A percentile compares a stretch with the other conserved stretches of the same genome.
These are phyloP conservation scores for Metallyticus violacea DNA, from an alignment of 2,888 invertebrate genomes.

Conservation along the genomic window DNA sequence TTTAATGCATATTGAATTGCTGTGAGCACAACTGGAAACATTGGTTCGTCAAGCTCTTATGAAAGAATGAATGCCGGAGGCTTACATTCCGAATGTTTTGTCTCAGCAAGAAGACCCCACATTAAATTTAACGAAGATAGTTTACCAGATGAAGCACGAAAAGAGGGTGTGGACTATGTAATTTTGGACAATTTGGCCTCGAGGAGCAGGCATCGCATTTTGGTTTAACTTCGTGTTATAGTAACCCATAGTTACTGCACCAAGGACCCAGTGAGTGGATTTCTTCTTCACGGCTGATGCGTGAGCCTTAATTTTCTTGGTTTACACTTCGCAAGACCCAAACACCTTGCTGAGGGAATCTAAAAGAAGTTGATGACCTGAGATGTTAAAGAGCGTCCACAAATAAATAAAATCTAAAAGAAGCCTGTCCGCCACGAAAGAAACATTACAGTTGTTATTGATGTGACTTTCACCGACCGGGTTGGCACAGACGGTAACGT, in stretches of 20 bases:
- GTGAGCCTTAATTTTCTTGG: neutral
- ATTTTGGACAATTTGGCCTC: neutral
- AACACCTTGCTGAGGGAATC: neutral
- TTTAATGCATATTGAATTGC: too few relatives aligned
- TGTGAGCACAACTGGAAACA: too few relatives aligned
- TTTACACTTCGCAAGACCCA: neutral
- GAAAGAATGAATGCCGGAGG: too few relatives aligned
- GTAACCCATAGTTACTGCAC: neutral
- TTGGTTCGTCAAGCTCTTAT: neutral
- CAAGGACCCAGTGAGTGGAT: too few relatives aligned
- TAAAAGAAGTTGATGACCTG: too few relatives aligned
- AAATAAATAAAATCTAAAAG: too few relatives aligned
- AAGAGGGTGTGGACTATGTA: neutral
- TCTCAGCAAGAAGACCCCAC: neutral
- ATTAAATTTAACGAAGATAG: neutral
- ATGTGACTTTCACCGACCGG: too few relatives aligned
- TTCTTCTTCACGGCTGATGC: neutral
- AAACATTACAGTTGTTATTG: too few relatives aligned
- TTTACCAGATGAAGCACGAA: neutral
- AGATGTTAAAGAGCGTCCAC: too few relatives aligned
- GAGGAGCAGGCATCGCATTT: neutral
- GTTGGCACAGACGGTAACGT: too few relatives aligned
- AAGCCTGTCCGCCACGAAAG: too few relatives aligned
- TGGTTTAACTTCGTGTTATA: neutral
- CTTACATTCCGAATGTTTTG: too few relatives aligned